phyloP scores from a whole-genome alignment of 2,113 vertebrate species.

The Myanophis thanlyinensis region DNA sequence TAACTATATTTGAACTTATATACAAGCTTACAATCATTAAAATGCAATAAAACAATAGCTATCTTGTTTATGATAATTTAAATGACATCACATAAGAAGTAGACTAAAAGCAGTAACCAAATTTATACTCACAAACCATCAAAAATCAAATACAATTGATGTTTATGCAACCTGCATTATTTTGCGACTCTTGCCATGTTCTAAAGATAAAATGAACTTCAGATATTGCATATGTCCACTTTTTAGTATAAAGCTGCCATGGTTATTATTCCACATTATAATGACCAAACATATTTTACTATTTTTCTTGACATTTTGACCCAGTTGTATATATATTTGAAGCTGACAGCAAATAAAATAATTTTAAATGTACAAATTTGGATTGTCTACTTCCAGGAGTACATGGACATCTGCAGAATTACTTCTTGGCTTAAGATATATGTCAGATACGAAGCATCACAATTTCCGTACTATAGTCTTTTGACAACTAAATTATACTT shows the following conservation, averaged over 20 bases:
- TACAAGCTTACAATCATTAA: background rate
- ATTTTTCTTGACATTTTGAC: background rate
- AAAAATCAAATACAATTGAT: background rate
- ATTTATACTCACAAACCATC: background rate
- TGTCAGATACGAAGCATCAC: slow-evolving; percentile 17
- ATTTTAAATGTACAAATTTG: slow-evolving; percentile 10
- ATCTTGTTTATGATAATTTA: slow-evolving; percentile 17
- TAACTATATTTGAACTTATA: background rate
- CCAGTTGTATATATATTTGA: background rate
- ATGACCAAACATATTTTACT: background rate
- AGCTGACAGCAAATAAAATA: background rate
- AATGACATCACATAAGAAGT: slow-evolving; percentile 4
- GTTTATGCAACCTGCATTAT: background rate
- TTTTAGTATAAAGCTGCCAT: background rate
- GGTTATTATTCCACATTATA: background rate
- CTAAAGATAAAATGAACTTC: background rate
- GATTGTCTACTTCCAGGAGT: slow-evolving; percentile 14
- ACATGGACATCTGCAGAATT: background rate
- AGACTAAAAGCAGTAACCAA: slow-evolving; percentile 1
- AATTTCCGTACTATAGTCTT: slow-evolving; percentile 38
- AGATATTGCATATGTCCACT: background rate
- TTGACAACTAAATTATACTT: slow-evolving; percentile 44
- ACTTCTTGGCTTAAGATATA: slow-evolving; percentile 12
- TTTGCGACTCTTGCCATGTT: background rate
- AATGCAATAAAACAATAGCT: background rate